A percentile compares a stretch with the other conserved stretches of the same genome.
Conservation (phyloP, 2,888 invertebrate species). For the Drosophila sordidapex region DNA sequence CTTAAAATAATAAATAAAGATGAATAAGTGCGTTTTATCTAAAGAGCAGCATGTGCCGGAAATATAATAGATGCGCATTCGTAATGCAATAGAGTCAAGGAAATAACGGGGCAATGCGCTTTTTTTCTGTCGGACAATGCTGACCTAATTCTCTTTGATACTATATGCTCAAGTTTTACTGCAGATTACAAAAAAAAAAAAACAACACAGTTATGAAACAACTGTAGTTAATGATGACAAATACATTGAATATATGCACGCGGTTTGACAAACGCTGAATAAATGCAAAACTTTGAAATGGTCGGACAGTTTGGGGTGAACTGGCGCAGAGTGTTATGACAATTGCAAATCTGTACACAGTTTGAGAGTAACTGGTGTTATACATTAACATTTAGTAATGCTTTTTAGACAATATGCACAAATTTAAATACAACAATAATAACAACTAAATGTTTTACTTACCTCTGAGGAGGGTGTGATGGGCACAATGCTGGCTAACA, state of each 20-base stretch:
- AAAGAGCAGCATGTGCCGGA: slow-evolving; percentile 63
- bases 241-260: not conserved
- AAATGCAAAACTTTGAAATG: not conserved
- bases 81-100: slow-evolving; percentile 23
- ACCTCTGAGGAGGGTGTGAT: slow-evolving; percentile 79
- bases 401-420: not conserved
- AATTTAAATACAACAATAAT: not conserved
- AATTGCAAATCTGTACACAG: not conserved
- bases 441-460: slow-evolving; percentile 56
- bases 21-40: slow-evolving; percentile 37
- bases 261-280: not conserved
- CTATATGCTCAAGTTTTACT: slow-evolving; percentile 19
- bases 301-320: slow-evolving; percentile 23
- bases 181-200: slow-evolving; percentile 23
- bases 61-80: slow-evolving; percentile 48
- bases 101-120: slow-evolving; percentile 36
- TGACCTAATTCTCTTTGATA: slow-evolving; percentile 61
- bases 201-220: slow-evolving; percentile 26
- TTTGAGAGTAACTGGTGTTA: slow-evolving; percentile 7
- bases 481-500: slow-evolving; percentile 75
- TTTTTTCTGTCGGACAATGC: slow-evolving; percentile 41
- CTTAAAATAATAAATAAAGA: not conserved
- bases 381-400: not conserved
- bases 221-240: slow-evolving; percentile 8
- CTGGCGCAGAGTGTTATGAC: not conserved